phyloP scores from a whole-genome alignment of 2,797 vertebrate genomes.

The Odontamblyopus rebecca region DNA sequence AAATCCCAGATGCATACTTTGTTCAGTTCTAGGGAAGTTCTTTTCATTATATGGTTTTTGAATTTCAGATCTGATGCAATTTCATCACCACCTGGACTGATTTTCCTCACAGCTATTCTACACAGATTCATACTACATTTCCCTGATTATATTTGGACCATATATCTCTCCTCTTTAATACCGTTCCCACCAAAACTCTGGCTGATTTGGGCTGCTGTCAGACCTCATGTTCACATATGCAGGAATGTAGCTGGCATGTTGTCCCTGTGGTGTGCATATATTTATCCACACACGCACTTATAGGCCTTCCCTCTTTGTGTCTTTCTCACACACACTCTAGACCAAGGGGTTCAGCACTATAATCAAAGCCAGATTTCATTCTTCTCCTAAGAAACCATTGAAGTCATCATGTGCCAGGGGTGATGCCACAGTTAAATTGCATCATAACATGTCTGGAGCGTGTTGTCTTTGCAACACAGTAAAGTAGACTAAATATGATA shows the following conservation, averaged over 20 bases:
- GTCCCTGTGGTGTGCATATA: conserved; percentile 11
- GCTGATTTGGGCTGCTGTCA: conserved; percentile 17
- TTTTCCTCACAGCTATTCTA: conserved; percentile 14
- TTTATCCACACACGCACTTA: conserved; percentile 32
- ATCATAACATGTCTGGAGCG: conserved; percentile 26
- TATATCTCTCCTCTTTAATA: conserved; percentile 16
- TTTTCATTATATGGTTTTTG: neutral
- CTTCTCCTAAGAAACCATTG: conserved; percentile 40
- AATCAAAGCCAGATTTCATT: conserved; percentile 62
- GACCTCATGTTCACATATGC: conserved; percentile 18
- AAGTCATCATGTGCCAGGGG: conserved; percentile 42
- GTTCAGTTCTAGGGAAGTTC: neutral
- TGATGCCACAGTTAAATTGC: conserved; percentile 45
- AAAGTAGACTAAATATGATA: conserved; percentile 25
- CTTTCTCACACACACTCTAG: conserved; percentile 1
- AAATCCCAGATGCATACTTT: neutral
- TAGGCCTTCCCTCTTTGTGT: neutral
- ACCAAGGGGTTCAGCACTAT: conserved; percentile 13
- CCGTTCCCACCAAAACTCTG: conserved; percentile 14
- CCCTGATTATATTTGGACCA: conserved; percentile 12
- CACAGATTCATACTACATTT: neutral
- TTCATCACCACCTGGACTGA: conserved; percentile 8
- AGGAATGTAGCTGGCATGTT: conserved; percentile 35
- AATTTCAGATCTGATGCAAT: neutral
- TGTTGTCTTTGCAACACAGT: conserved; percentile 36